These are phyloP conservation scores for Stenurella melanura DNA, from an alignment of 2,888 invertebrate genomes.

Conservation along the genomic window DNA sequence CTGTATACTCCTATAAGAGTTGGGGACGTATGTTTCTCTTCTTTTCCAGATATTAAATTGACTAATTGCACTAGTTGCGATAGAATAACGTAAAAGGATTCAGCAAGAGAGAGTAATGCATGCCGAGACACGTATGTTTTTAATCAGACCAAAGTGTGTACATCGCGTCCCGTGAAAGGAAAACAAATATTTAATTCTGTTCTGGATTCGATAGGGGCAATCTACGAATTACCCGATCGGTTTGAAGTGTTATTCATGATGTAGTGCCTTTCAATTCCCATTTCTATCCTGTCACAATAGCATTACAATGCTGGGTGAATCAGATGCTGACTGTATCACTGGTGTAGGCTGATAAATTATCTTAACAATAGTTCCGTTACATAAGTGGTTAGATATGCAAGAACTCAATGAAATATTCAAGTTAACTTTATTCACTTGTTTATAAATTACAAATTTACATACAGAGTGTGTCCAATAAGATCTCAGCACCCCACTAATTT, in stretches of 20 bases:
- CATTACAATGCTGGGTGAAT: background rate
- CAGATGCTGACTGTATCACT: background rate
- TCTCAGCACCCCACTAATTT: too few relatives aligned
- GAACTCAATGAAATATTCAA: too few relatives aligned
- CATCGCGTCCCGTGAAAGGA: background rate
- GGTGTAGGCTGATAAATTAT: background rate
- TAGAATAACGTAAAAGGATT: background rate
- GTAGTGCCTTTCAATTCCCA: background rate
- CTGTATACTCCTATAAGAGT: too few relatives aligned
- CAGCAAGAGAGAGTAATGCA: background rate
- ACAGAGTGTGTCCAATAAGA: too few relatives aligned
- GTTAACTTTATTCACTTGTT: too few relatives aligned
- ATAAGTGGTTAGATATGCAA: too few relatives aligned
- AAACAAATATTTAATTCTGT: background rate
- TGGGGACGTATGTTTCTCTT: too few relatives aligned
- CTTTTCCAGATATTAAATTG: background rate
- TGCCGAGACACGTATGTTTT: background rate
- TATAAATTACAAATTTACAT: too few relatives aligned
- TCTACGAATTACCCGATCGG: background rate
- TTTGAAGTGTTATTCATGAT: background rate
- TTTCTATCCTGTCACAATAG: background rate
- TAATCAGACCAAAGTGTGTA: background rate
- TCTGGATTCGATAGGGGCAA: background rate
- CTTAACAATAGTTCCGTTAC: background rate
- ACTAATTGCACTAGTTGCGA: background rate